Conservation (phyloP, 2,888 invertebrate genomes). For the Hyposoter dolosus region DNA sequence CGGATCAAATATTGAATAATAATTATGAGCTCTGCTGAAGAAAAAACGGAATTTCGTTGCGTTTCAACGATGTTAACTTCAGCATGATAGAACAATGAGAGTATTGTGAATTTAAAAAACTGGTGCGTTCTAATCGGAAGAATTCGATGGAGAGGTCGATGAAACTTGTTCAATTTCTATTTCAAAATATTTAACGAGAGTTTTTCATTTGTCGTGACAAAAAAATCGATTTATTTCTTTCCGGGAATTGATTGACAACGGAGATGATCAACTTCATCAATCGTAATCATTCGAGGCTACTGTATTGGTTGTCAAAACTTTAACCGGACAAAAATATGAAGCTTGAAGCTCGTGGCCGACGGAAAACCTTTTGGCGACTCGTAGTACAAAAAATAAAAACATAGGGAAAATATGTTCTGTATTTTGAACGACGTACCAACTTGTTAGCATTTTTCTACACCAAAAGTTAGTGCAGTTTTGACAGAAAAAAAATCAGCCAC, state of each 20-base stretch:
- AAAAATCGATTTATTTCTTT: background rate
- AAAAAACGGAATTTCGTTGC: too few relatives aligned
- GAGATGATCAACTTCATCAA: background rate
- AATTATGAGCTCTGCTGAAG: too few relatives aligned
- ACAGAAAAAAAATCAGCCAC: background rate
- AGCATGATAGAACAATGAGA: too few relatives aligned
- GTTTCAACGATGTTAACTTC: too few relatives aligned
- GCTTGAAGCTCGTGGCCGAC: background rate
- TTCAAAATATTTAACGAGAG: background rate
- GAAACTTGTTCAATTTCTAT: background rate
- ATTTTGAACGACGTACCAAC: too few relatives aligned
- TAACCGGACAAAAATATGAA: background rate
- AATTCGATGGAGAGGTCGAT: background rate
- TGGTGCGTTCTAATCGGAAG: background rate
- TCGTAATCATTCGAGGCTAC: background rate
- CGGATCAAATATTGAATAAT: too few relatives aligned
- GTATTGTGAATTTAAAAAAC: background rate
- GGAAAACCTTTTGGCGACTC: background rate
- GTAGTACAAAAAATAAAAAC: background rate
- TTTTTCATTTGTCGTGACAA: background rate
- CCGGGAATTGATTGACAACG: background rate
- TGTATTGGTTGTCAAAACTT: background rate
- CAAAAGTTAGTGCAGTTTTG: background rate
- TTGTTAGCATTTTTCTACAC: slow-evolving; percentile 5
- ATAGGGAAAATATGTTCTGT: background rate